These are phyloP conservation scores for Neodiprion pinetum DNA, from an alignment of 1,140 invertebrate genomes.

Conservation along the genomic window DNA sequence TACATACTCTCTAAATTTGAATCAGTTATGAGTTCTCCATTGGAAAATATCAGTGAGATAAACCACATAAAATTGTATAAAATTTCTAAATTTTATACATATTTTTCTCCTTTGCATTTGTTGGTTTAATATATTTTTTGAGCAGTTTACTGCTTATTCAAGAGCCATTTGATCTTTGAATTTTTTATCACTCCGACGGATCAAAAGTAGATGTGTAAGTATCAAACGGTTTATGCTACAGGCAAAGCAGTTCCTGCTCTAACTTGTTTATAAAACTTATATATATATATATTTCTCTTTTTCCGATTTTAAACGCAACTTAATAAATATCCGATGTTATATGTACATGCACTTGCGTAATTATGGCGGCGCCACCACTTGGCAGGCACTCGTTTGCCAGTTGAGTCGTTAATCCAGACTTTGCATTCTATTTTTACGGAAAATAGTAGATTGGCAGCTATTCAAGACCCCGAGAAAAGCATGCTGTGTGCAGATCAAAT, in stretches of 20 bases:
- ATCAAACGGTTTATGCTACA: too few species aligned
- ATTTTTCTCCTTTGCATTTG: too few species aligned
- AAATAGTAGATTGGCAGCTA: neutral
- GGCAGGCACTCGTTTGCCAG: neutral
- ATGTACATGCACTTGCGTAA: neutral
- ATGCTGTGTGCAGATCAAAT: neutral
- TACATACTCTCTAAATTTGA: too few species aligned
- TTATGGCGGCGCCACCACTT: neutral
- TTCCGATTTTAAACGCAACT: neutral
- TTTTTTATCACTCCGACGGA: too few species aligned
- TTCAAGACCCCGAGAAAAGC: neutral
- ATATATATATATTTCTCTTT: neutral
- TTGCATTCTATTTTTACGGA: neutral
- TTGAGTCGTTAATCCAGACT: neutral
- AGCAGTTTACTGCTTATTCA: too few species aligned
- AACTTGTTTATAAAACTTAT: neutral
- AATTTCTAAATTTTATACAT: too few species aligned
- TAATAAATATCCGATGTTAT: neutral
- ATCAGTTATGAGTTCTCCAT: too few species aligned
- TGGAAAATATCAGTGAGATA: too few species aligned
- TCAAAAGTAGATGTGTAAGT: too few species aligned
- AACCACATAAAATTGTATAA: too few species aligned
- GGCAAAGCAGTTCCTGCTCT: neutral
- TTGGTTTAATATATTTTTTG: too few species aligned
- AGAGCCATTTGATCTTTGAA: too few species aligned